Conservation (phyloP, 2,888 invertebrate genomes). For the Pasiphila rectangulata region DNA sequence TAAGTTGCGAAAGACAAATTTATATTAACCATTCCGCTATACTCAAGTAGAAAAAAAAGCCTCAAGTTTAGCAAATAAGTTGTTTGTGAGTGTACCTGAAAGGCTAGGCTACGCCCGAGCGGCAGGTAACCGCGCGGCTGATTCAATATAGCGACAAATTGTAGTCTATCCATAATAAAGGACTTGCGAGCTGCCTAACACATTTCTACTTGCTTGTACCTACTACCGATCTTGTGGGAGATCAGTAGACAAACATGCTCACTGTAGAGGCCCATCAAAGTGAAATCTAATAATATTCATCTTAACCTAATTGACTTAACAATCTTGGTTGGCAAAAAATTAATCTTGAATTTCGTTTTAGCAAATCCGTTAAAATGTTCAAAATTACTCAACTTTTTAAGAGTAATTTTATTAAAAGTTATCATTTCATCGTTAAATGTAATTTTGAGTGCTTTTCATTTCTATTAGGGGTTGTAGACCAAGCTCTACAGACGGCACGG, state of each 20-base stretch:
- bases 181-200: not conserved
- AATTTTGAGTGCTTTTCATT: conserved; percentile 14
- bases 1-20: no score
- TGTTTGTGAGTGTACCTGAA: not conserved
- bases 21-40: no score
- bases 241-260: no score
- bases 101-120: conserved; percentile 1
- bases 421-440: conserved; percentile 7
- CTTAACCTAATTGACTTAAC: no score
- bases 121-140: conserved; percentile 13
- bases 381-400: not conserved
- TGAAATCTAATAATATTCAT: no score
- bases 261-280: no score
- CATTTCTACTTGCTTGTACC: not conserved
- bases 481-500: not conserved
- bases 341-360: no score
- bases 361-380: not conserved
- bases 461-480: conserved; percentile 10
- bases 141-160: conserved; percentile 14
- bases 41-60: not conserved
- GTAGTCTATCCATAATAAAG: conserved; percentile 12
- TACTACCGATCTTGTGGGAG: no score
- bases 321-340: no score
- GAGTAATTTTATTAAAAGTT: conserved; percentile 4
- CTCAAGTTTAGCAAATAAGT: not conserved